Base-by-base conservation (phyloP, 2,797 vertebrate species). In the Epinephelus awoara region DNA sequence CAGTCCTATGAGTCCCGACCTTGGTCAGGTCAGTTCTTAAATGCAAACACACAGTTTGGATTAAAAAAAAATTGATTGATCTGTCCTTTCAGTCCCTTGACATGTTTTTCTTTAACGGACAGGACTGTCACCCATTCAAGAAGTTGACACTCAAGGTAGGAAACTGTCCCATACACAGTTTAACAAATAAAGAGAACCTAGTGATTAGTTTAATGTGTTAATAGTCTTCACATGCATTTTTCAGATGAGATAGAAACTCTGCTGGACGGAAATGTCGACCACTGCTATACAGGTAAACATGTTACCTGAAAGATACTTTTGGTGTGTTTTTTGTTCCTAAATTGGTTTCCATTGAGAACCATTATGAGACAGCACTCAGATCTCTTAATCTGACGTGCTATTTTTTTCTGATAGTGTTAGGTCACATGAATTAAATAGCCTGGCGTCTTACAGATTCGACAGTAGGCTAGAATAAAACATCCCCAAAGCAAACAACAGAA, bases 111-210 rank as follows among this genome's bases (percentile, higher is more conserved):
- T 44, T 61, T 44, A 47, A 67, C 65, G 27, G 2, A 74, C 89
- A 95, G 94, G 52, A 62, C 90, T 96, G 19, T 82, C 91, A 42
- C 57, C 93, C 2, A 95, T 96, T 83, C 29, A 73, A 63, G 95
- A 96, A 84, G 79, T 68, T 3, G 80, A 87, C 21, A 64, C 61
- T 55, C 70, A 79, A 85, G 88, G 94, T 95, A 92, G 44, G 58
- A 2, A 74, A 44, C 40, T n/a, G 18, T 13, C 40, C 51, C 59
- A 67, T 49, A 29, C 17, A 59, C 4, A 19, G 6, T 6, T 8
- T 1, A 40, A 61, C 23, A 58, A 7, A 47, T 40, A 51, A 21
- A 25, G 34, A 49, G 1, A 57, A 46, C 44, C 59, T 38, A 4
- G 14, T 71, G 23, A 12, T 42, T 64, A 17, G 72, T 47, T 57